Conservation (phyloP, 2,113 vertebrate genomes). For the Rhadina sibilatrix region DNA sequence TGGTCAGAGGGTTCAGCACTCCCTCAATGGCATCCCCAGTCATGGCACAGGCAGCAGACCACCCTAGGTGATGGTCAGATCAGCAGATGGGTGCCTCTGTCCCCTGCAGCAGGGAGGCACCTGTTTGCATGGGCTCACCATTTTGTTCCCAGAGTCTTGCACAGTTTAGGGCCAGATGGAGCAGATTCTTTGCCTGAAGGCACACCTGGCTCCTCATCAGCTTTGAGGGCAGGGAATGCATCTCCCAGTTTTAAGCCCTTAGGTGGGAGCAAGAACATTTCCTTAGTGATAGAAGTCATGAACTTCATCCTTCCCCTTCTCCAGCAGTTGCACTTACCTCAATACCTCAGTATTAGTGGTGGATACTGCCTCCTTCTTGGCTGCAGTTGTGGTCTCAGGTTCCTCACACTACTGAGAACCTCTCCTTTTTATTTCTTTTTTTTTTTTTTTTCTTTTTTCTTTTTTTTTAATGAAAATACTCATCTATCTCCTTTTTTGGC, state of each 20-base stretch:
- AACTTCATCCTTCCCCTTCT: background rate
- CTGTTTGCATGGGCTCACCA: background rate
- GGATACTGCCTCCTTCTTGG: background rate
- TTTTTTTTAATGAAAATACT: background rate
- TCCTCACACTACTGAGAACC: background rate
- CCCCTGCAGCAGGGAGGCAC: background rate
- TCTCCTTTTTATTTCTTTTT: background rate
- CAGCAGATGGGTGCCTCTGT: background rate
- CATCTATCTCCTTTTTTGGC: background rate
- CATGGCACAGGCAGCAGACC: background rate
- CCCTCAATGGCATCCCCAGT: no score
- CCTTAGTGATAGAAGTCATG: background rate
- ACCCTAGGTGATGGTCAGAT: background rate
- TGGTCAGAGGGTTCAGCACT: background rate
- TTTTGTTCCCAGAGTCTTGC: background rate
- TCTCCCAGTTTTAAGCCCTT: background rate
- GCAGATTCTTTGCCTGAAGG: background rate
- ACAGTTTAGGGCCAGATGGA: background rate
- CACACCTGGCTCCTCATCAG: background rate
- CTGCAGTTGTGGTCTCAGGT: background rate
- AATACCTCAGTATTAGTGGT: background rate
- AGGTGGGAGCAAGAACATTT: background rate
- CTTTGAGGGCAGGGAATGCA: background rate
- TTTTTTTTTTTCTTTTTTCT: accelerated
- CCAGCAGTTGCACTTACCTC: background rate